A percentile compares a stretch with the other conserved stretches of the same genome.
These are phyloP conservation scores for Epinephelus awoara DNA, from an alignment of 2,797 vertebrate genomes.

Conservation along the genomic window DNA sequence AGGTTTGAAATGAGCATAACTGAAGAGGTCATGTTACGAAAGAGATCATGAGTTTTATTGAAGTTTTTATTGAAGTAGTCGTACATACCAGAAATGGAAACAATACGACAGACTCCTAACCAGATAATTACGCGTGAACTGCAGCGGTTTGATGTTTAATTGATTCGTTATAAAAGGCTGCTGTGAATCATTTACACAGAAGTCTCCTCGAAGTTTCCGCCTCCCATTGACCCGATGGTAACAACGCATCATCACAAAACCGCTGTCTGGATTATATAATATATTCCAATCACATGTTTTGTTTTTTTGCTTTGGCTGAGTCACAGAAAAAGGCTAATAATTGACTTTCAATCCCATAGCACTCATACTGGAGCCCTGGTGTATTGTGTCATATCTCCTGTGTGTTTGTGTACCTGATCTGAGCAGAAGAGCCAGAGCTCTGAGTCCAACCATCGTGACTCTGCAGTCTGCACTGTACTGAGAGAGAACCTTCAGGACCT, in stretches of 20 bases:
- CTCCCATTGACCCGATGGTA: neutral
- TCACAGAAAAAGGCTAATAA: too few species aligned
- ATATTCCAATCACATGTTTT: neutral
- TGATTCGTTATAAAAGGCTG: neutral
- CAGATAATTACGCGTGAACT: neutral
- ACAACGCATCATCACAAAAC: neutral
- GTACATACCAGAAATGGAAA: neutral
- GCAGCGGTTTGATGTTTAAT: neutral
- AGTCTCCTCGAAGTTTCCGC: neutral
- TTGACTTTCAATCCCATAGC: too few species aligned
- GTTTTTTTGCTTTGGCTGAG: too few species aligned
- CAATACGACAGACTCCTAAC: neutral
- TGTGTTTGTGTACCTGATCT: constrained; percentile 86
- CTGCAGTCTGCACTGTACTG: constrained; percentile 83
- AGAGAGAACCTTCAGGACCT: constrained; percentile 91
- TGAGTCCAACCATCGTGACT: constrained; percentile 88
- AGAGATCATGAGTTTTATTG: neutral
- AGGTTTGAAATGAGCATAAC: neutral
- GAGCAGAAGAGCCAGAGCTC: constrained; percentile 91
- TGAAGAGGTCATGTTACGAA: neutral
- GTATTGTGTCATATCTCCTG: neutral
- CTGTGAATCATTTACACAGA: neutral
- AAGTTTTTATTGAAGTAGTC: neutral
- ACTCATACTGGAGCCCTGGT: too few species aligned
- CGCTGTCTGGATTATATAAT: neutral